Percentiles rank a stretch among this genome's conserved stretches.
Conservation (phyloP, 2,113 vertebrate species). For the Lophura nycthemera region DNA sequence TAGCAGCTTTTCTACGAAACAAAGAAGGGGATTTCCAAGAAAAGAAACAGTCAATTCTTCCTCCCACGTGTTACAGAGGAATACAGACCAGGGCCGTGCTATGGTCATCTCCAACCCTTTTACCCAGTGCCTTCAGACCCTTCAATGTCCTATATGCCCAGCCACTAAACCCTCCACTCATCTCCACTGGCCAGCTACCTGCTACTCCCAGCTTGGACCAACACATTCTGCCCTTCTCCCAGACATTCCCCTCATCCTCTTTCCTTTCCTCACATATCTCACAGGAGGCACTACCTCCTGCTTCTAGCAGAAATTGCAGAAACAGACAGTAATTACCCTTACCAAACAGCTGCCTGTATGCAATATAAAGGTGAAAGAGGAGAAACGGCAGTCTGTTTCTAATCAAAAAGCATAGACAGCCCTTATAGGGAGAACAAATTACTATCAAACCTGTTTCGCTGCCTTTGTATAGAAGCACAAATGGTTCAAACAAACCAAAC, state of each 20-base stretch:
- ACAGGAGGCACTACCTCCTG: no score
- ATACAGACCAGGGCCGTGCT: neutral
- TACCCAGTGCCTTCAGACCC: no score
- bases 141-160: rapidly evolving
- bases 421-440: neutral
- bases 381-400: neutral
- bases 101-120: neutral
- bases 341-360: neutral
- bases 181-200: neutral
- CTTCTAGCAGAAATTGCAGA: neutral
- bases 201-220: neutral
- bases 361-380: neutral
- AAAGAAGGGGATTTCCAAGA: neutral
- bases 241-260: neutral
- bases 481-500: rapidly evolving
- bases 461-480: neutral
- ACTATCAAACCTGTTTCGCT: rapidly evolving
- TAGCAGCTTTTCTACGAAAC: neutral
- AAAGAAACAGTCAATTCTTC: neutral
- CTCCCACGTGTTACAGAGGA: rapidly evolving
- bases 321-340: neutral
- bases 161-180: neutral
- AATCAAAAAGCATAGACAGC: neutral
- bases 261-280: neutral
- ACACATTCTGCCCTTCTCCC: neutral